A percentile compares a stretch with the other conserved stretches of the same genome.
Evolutionary conservation across 2,888 invertebrate species (phyloP).

Genomic region (Hesperia comma): DNA sequence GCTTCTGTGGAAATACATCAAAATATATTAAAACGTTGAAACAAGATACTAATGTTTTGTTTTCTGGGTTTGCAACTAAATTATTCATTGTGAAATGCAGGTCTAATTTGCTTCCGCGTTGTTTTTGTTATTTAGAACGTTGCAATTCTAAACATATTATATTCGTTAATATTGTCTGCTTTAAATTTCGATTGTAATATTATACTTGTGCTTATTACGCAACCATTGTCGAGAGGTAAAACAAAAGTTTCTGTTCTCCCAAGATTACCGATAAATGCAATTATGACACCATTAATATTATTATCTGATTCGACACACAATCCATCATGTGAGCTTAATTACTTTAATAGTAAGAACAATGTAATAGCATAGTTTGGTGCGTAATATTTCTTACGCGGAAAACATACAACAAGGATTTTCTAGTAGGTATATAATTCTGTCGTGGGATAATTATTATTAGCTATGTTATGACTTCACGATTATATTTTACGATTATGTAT

Average conservation of each 20-base stretch:
- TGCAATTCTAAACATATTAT: conserved; percentile 5
- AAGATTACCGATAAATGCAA: conserved; percentile 60
- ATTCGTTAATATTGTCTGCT: conserved; percentile 37
- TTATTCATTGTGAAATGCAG: too few relatives aligned
- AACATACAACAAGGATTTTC: conserved; percentile 20
- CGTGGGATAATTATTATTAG: not conserved
- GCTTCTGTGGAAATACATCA: too few relatives aligned
- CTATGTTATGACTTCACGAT: too few relatives aligned
- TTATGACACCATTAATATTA: conserved; percentile 57
- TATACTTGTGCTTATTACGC: conserved; percentile 48
- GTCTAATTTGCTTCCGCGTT: not conserved
- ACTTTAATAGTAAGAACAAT: conserved; percentile 34
- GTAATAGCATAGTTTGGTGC: conserved; percentile 11
- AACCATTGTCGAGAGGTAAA: conserved; percentile 56
- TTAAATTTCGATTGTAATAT: conserved; percentile 53
- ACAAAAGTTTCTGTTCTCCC: conserved; percentile 61
- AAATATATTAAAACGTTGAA: too few relatives aligned
- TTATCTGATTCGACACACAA: conserved; percentile 54
- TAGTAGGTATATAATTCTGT: not conserved
- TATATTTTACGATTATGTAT: too few relatives aligned
- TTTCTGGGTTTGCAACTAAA: too few relatives aligned
- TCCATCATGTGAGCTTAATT: conserved; percentile 32
- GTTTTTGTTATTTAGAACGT: not conserved
- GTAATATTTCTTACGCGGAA: conserved; percentile 21
- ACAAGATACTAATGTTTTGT: too few relatives aligned